A percentile compares a stretch with the other conserved stretches of the same genome.
These are phyloP conservation scores for Leptopilina drosophilae DNA, from an alignment of 2,888 invertebrate species.

Conservation along the genomic window DNA sequence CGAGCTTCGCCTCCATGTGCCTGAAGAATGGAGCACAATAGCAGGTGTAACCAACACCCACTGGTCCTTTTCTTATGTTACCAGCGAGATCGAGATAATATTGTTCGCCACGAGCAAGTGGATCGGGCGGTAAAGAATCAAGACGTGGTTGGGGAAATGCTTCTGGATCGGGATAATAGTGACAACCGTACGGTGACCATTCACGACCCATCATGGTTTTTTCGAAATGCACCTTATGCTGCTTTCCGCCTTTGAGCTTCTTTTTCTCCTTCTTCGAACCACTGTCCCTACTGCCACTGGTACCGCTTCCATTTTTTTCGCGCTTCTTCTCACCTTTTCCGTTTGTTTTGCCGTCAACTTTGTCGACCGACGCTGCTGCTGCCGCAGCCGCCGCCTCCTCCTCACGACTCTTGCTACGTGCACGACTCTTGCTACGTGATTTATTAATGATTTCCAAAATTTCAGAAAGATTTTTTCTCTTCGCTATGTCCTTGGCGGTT, in stretches of 20 bases:
- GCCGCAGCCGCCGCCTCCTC: constrained; percentile 44
- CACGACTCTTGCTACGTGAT: constrained; percentile 70
- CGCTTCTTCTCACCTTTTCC: constrained; percentile 71
- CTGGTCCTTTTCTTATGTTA: constrained; percentile 95
- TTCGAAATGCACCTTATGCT: constrained; percentile 78
- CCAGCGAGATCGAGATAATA: constrained; percentile 96
- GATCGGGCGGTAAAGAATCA: constrained; percentile 91
- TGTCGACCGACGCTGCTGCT: constrained; percentile 50
- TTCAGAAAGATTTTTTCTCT: constrained; percentile 90
- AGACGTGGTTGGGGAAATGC: constrained; percentile 91
- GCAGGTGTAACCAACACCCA: constrained; percentile 95
- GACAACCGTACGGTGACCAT: constrained; percentile 95
- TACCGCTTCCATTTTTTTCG: constrained; percentile 78
- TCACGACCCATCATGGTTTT: constrained; percentile 73
- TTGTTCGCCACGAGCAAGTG: constrained; percentile 91
- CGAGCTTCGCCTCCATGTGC: constrained; percentile 90
- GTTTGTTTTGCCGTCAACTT: constrained; percentile 57
- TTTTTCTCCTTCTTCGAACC: constrained; percentile 73
- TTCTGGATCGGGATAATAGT: constrained; percentile 91
- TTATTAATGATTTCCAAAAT: constrained; percentile 85
- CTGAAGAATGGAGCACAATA: constrained; percentile 95
- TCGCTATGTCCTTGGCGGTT: constrained; percentile 92
- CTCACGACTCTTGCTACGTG: constrained; percentile 67
- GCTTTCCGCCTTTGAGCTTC: constrained; percentile 69
- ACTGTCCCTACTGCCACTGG: constrained; percentile 79